A percentile compares a stretch with the other conserved stretches of the same genome.
These are phyloP conservation scores for Zapornia atra DNA, from an alignment of 2,113 vertebrate genomes.

Conservation along the genomic window DNA sequence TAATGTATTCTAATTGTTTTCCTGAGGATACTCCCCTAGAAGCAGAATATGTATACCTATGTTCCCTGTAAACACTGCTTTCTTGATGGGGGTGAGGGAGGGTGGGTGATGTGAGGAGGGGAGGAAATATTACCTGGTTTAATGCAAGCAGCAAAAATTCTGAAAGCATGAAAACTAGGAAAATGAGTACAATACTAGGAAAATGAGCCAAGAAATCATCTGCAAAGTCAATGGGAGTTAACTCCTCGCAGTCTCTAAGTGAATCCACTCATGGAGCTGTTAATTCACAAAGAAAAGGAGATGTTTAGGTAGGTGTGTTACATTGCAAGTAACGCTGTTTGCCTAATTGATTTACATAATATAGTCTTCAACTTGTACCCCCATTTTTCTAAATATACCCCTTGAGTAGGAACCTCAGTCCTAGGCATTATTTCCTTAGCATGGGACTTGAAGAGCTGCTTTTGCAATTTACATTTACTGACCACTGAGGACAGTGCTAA, in stretches of 20 bases:
- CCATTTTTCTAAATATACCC: not conserved
- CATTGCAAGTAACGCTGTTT: not conserved
- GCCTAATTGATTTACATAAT: not conserved
- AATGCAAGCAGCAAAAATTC: conserved; percentile 10
- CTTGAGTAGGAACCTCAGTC: not conserved
- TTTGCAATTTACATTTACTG: not conserved
- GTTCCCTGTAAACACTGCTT: not conserved
- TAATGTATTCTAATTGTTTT: not conserved
- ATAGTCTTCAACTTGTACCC: not conserved
- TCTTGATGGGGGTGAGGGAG: not conserved
- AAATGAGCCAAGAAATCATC: conserved; percentile 23
- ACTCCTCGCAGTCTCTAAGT: not conserved
- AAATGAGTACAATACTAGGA: conserved; percentile 14
- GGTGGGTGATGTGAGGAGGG: fast-evolving
- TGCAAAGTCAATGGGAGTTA: not conserved
- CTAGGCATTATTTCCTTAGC: not conserved
- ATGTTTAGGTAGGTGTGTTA: not conserved
- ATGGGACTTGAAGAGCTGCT: not conserved
- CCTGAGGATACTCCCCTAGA: not conserved
- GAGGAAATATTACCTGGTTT: not conserved
- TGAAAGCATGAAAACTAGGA: conserved; percentile 18
- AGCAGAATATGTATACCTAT: not conserved
- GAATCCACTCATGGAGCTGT: not conserved
- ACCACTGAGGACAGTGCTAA: not conserved
- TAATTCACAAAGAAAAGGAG: not conserved